phyloP scores from a whole-genome alignment of 1,140 invertebrate species.

The Nephotettix cincticeps region DNA sequence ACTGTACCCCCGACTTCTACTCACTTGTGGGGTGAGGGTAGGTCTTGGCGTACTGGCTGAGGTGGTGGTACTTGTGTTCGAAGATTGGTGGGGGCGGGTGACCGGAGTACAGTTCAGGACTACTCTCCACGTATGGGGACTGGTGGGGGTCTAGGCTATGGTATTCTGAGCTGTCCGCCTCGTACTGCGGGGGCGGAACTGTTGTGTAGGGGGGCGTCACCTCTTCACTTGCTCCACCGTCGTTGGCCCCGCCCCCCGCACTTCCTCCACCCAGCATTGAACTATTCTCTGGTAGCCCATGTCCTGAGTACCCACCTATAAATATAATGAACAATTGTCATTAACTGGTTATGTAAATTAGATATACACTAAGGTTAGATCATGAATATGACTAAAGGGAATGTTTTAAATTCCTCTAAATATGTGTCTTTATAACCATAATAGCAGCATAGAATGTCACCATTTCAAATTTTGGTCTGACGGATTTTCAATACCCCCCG shows the following conservation, averaged over 20 bases:
- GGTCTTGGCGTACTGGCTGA: slow-evolving; percentile 60
- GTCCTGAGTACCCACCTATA: slow-evolving; percentile 34
- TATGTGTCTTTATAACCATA: too few relatives aligned
- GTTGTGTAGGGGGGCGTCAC: slow-evolving; percentile 19
- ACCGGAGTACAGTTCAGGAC: slow-evolving; percentile 71
- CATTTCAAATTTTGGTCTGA: too few relatives aligned
- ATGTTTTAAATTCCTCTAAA: too few relatives aligned
- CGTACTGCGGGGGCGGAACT: slow-evolving; percentile 46
- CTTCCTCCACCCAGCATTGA: slow-evolving; percentile 20
- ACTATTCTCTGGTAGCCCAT: neutral
- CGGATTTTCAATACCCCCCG: too few relatives aligned
- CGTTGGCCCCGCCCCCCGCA: slow-evolving; percentile 28
- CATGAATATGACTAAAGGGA: too few relatives aligned
- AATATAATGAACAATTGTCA: too few relatives aligned
- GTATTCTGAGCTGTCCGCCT: slow-evolving; percentile 64
- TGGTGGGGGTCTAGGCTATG: slow-evolving; percentile 62
- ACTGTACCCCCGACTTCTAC: neutral
- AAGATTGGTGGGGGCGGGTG: slow-evolving; percentile 55
- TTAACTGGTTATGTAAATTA: too few relatives aligned
- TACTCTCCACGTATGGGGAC: slow-evolving; percentile 61
- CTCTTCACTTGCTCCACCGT: slow-evolving; percentile 24
- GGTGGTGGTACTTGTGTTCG: slow-evolving; percentile 67
- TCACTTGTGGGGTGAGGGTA: slow-evolving; percentile 48
- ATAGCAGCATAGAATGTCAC: too few relatives aligned
- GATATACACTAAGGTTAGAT: too few relatives aligned